Evolutionary conservation across 1,140 invertebrate genomes (phyloP).

Genomic region (Cherax destructor): DNA sequence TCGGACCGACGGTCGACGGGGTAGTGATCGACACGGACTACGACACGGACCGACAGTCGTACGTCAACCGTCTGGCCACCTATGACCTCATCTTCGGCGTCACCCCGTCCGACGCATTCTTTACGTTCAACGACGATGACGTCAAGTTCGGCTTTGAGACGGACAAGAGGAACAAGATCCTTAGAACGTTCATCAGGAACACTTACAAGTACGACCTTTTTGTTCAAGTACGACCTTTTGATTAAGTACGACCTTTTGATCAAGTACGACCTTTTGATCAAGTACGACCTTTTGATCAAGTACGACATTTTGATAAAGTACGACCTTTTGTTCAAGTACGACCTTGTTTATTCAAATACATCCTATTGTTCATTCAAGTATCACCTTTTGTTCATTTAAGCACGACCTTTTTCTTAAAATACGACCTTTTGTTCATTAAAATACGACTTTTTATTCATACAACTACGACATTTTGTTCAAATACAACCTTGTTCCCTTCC

Average conservation of each 20-base stretch:
- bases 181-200: constrained; percentile 79
- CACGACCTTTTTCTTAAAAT: too few species aligned
- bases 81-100: constrained; percentile 97
- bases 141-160: constrained; percentile 81
- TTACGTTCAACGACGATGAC: constrained; percentile 92
- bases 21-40: constrained; percentile 89
- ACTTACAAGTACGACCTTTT: constrained; percentile 79
- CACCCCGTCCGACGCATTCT: constrained; percentile 79
- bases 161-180: constrained; percentile 76
- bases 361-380: background rate
- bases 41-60: constrained; percentile 73
- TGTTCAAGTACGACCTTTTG: too few species aligned
- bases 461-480: too few species aligned
- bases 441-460: too few species aligned
- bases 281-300: too few species aligned
- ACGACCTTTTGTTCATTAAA: too few species aligned
- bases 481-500: too few species aligned
- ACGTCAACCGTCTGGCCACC: constrained; percentile 76
- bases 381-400: background rate
- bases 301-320: too few species aligned
- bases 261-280: too few species aligned
- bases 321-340: too few species aligned
- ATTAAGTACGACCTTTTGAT: too few species aligned
- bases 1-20: constrained; percentile 93
- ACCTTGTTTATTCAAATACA: background rate